Conservation (phyloP, 2,113 vertebrate genomes). For the Albula glossodonta region DNA sequence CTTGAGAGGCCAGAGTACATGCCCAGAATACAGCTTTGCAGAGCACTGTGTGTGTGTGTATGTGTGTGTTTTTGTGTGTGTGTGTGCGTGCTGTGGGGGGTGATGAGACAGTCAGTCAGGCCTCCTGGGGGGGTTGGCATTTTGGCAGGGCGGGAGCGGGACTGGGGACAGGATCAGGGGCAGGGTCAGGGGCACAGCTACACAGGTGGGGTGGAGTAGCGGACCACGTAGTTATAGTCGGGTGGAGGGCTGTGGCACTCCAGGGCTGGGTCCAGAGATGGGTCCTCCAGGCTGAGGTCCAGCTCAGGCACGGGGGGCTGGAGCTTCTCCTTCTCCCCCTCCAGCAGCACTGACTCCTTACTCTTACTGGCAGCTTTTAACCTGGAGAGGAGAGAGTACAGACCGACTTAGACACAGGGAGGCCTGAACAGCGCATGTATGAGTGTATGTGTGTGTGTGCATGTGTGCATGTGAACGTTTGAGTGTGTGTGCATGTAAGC, state of each 20-base stretch:
- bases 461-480: not conserved
- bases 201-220: slow-evolving; percentile 84
- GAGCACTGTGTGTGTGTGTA: too few relatives aligned
- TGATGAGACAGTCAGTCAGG: slow-evolving; percentile 27
- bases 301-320: slow-evolving; percentile 61
- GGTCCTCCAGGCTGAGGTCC: slow-evolving; percentile 80
- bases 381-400: slow-evolving; percentile 56
- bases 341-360: slow-evolving; percentile 81
- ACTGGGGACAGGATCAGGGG: not conserved
- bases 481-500: not conserved
- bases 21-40: too few relatives aligned
- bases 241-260: slow-evolving; percentile 92
- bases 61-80: too few relatives aligned
- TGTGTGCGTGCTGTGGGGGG: slow-evolving; percentile 4
- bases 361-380: slow-evolving; percentile 81
- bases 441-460: too few relatives aligned
- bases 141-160: not conserved
- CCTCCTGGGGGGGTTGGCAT: not conserved
- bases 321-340: slow-evolving; percentile 77
- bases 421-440: too few relatives aligned
- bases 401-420: not conserved
- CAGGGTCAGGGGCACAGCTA: slow-evolving; percentile 48
- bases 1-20: not conserved
- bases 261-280: slow-evolving; percentile 76
- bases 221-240: slow-evolving; percentile 87